These are phyloP conservation scores for Scotopteryx bipunctaria DNA, from an alignment of 2,888 invertebrate genomes.

Conservation along the genomic window DNA sequence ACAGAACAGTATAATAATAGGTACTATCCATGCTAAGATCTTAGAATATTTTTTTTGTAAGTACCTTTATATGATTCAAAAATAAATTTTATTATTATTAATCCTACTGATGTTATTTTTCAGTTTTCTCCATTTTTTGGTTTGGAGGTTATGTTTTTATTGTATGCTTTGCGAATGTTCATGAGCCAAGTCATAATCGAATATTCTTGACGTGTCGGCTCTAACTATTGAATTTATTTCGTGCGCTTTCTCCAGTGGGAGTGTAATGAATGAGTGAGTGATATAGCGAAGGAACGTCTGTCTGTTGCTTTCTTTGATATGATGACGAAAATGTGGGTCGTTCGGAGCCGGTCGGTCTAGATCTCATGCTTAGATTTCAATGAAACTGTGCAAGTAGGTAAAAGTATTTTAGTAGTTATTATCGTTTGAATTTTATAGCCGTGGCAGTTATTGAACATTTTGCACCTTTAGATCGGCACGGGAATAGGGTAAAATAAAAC, in stretches of 20 bases:
- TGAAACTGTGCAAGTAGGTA: background rate
- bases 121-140: too few species aligned
- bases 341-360: conserved; percentile 6
- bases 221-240: conserved; percentile 2
- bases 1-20: too few species aligned
- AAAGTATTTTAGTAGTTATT: background rate
- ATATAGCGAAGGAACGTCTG: conserved; percentile 20
- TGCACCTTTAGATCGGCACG: background rate
- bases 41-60: too few species aligned
- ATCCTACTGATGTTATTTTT: too few species aligned
- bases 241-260: conserved; percentile 28
- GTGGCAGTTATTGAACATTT: background rate
- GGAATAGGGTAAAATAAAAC: background rate
- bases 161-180: background rate
- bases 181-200: background rate
- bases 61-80: too few species aligned
- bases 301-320: conserved; percentile 27
- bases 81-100: too few species aligned
- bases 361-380: conserved; percentile 13
- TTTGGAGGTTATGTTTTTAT: too few species aligned
- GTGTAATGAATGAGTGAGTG: conserved; percentile 24
- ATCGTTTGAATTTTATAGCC: background rate
- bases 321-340: conserved; percentile 21
- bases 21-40: too few species aligned
- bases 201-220: background rate